Percentiles rank a stretch among this genome's conserved stretches.
Evolutionary conservation across 2,888 invertebrate species (phyloP).

Genomic region (Creontiades dilutus): DNA sequence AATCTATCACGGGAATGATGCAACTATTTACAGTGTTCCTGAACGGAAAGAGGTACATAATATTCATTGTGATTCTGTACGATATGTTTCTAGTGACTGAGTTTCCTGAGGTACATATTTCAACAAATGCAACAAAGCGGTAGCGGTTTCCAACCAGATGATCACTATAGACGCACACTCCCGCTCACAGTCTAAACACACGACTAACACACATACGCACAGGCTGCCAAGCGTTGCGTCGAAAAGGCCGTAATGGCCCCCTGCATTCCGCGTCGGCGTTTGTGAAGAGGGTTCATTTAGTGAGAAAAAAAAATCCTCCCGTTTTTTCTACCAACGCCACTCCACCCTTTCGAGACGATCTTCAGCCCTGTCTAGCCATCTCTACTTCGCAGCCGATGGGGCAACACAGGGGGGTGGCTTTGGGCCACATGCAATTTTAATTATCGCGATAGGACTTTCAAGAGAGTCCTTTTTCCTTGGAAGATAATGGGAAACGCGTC

Average conservation of each 20-base stretch:
- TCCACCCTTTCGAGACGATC: slow-evolving; percentile 17
- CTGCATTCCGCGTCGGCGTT: background rate
- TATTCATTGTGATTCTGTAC: too few species aligned
- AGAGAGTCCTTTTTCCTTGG: background rate
- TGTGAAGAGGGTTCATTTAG: background rate
- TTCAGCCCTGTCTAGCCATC: background rate
- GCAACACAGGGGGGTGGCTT: background rate
- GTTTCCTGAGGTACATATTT: too few species aligned
- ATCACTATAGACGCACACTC: background rate
- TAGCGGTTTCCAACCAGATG: background rate
- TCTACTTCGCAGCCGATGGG: background rate
- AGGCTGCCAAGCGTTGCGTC: background rate
- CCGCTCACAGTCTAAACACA: background rate
- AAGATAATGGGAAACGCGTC: slow-evolving; percentile 61
- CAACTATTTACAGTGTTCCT: too few species aligned
- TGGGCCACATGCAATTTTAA: slow-evolving; percentile 51
- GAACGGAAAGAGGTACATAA: too few species aligned
- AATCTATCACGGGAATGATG: too few species aligned
- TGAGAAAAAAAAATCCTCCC: background rate
- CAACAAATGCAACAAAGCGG: background rate
- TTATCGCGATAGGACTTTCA: slow-evolving; percentile 43
- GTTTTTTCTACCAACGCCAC: slow-evolving; percentile 15
- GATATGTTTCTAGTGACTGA: too few species aligned
- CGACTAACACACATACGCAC: background rate
- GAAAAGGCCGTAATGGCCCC: background rate